Evolutionary conservation across 2,797 vertebrate species (phyloP).

Genomic region (Gallinago nigripennis): DNA sequence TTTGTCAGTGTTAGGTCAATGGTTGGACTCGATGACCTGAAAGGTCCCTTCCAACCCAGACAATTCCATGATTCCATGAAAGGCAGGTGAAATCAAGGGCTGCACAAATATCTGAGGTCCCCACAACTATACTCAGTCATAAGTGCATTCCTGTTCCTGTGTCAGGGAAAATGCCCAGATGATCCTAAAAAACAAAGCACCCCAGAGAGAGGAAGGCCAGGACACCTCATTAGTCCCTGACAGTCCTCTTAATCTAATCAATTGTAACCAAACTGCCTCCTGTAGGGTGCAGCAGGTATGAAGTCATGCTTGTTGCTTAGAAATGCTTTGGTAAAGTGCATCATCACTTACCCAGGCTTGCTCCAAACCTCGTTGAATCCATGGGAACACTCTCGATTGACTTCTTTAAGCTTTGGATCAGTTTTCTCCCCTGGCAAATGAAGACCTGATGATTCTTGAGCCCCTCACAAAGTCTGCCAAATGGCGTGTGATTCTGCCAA

Average conservation of each 20-base stretch:
- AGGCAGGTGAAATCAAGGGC: neutral
- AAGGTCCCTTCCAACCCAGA: no score
- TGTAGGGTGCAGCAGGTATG: accelerated
- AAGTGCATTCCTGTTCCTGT: neutral
- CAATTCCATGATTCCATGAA: no score
- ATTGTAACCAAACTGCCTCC: neutral
- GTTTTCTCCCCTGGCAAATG: neutral
- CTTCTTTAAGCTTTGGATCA: neutral
- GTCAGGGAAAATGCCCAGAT: neutral
- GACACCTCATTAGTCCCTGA: neutral
- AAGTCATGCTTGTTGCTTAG: neutral
- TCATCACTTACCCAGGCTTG: neutral
- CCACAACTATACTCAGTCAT: accelerated
- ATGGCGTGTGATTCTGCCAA: neutral
- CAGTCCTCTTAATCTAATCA: neutral
- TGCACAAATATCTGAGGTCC: neutral
- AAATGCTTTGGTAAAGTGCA: neutral
- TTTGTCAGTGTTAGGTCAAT: no score
- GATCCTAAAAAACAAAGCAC: neutral
- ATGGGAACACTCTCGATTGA: neutral
- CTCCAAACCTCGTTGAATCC: neutral
- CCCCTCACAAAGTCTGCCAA: neutral
- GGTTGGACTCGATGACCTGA: no score
- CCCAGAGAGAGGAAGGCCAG: neutral
- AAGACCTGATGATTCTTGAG: neutral